A percentile compares a stretch with the other conserved stretches of the same genome.
Conservation (phyloP, 2,888 invertebrate genomes). For the Drosophila recens region DNA sequence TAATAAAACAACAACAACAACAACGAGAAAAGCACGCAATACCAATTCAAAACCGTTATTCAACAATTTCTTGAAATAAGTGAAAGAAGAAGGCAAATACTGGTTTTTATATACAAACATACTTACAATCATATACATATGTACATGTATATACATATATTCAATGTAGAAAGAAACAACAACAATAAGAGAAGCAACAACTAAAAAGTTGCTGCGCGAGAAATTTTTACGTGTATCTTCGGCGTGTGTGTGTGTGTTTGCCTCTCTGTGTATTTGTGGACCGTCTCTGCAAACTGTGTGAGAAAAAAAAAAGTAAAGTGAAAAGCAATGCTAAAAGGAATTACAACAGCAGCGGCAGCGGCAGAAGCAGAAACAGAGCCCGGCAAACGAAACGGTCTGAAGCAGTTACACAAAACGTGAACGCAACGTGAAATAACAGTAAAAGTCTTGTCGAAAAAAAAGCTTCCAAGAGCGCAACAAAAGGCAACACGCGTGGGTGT, state of each 20-base stretch:
- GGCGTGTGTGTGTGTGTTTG: constrained; percentile 37
- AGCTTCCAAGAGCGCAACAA: constrained; percentile 22
- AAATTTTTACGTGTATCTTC: constrained; percentile 65
- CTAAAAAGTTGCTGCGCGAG: constrained; percentile 73
- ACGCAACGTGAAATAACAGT: constrained; percentile 52
- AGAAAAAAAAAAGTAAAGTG: constrained; percentile 57
- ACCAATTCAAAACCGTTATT: constrained; percentile 73
- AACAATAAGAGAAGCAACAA: constrained; percentile 45
- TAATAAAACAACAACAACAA: constrained; percentile 60
- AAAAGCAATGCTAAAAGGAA: constrained; percentile 70
- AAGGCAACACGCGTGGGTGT: constrained; percentile 44
- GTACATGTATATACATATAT: constrained; percentile 21
- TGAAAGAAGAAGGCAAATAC: constrained; percentile 78
- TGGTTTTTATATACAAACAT: constrained; percentile 62
- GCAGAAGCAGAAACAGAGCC: constrained; percentile 18
- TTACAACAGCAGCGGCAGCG: constrained; percentile 36
- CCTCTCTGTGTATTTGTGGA: constrained; percentile 33
- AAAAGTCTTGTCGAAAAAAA: constrained; percentile 40
- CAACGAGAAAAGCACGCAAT: constrained; percentile 55
- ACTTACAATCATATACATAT: constrained; percentile 22
- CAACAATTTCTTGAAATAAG: constrained; percentile 75
- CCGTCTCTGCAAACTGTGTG: constrained; percentile 37
- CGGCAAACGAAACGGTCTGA: constrained; percentile 19
- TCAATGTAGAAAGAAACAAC: constrained; percentile 53
- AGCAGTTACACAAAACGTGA: constrained; percentile 29